Conservation (phyloP, 2,113 vertebrate genomes). For the Oreochromis tanganicae region DNA sequence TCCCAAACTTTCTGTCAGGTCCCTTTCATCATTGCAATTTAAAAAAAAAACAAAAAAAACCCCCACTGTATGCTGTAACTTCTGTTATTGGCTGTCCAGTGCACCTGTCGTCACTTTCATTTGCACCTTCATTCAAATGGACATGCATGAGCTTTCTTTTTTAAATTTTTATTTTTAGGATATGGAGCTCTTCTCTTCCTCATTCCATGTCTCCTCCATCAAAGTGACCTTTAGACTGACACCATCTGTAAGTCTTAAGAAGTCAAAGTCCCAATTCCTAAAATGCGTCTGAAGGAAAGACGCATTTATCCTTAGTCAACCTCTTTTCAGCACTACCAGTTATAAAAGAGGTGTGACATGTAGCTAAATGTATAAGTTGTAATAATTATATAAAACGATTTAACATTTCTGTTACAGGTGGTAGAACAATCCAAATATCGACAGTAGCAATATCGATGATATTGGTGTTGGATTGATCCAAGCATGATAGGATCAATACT, state of each 20-base stretch:
- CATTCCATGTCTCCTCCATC: background rate
- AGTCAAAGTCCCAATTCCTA: background rate
- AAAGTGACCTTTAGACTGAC: background rate
- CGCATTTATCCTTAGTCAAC: background rate
- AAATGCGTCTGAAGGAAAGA: background rate
- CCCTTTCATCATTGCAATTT: accelerated
- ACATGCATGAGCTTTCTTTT: background rate
- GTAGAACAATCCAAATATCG: background rate
- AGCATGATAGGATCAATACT: accelerated
- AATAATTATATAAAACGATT: background rate
- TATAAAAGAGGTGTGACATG: accelerated
- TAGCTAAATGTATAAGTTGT: background rate
- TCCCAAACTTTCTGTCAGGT: background rate
- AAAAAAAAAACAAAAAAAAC: background rate
- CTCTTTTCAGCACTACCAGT: background rate
- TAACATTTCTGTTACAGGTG: background rate
- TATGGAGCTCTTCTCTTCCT: background rate
- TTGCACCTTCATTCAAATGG: background rate
- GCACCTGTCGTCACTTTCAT: accelerated
- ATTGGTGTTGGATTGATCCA: background rate
- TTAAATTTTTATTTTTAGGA: accelerated
- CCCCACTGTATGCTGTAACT: background rate
- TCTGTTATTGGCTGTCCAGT: background rate
- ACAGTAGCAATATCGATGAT: accelerated
- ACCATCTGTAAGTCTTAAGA: background rate